phyloP scores from a whole-genome alignment of 2,113 vertebrate genomes.

The Nannobrachium achirus region DNA sequence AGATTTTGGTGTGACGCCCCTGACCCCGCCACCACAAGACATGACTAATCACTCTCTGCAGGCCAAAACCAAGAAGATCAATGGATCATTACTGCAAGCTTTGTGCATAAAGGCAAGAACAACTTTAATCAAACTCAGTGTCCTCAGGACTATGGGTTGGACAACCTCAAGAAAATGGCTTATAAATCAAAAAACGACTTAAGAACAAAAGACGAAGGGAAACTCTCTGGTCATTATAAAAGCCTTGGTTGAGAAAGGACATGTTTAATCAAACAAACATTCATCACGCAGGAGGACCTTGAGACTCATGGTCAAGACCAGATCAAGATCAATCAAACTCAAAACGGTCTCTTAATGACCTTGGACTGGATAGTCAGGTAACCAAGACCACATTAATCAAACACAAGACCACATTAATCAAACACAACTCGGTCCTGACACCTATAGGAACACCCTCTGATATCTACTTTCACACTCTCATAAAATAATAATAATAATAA shows the following conservation, averaged over 20 bases:
- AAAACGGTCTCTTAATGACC: background rate
- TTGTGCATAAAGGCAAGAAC: background rate
- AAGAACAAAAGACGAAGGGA: background rate
- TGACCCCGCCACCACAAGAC: background rate
- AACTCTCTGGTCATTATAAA: background rate
- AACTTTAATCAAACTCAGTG: background rate
- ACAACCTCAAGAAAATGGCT: background rate
- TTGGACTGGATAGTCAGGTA: background rate
- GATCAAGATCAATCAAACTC: slow-evolving; percentile 8
- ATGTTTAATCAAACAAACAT: background rate
- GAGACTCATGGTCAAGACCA: background rate
- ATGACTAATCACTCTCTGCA: slow-evolving; percentile 1
- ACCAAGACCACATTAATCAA: background rate
- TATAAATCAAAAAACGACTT: background rate
- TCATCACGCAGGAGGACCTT: background rate
- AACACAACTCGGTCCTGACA: background rate
- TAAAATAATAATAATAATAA: no score
- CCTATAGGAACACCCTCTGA: no score
- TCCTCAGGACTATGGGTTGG: background rate
- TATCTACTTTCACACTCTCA: no score
- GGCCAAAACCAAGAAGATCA: background rate
- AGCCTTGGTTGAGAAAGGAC: background rate
- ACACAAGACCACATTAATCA: slow-evolving; percentile 1
- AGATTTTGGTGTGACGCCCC: no score
- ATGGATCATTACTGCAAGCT: background rate